These are phyloP conservation scores for Heterocephalus glaber DNA, from an alignment of 2,113 vertebrate genomes.

Conservation along the genomic window DNA sequence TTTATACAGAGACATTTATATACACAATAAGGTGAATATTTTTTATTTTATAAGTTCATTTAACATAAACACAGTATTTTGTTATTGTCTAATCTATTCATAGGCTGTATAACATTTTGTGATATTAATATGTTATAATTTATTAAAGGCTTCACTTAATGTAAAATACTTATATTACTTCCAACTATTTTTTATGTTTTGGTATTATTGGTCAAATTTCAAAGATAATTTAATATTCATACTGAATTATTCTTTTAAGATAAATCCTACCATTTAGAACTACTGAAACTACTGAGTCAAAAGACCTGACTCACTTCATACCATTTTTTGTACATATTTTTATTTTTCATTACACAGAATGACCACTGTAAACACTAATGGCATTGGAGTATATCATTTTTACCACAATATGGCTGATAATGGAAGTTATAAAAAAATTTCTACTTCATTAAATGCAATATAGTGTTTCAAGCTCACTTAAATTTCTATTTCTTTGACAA, in stretches of 20 bases:
- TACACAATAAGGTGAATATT: background rate
- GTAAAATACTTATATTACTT: background rate
- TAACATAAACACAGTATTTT: constrained; percentile 3
- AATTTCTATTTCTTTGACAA: constrained; percentile 65
- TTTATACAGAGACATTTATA: background rate
- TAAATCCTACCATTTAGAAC: background rate
- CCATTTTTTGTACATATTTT: background rate
- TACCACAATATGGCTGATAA: background rate
- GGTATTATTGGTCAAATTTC: background rate
- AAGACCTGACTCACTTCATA: background rate
- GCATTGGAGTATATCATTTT: background rate
- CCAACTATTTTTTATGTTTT: background rate
- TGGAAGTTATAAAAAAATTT: constrained; percentile 21
- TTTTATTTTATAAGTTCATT: background rate
- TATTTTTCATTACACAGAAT: constrained; percentile 10
- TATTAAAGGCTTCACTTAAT: background rate
- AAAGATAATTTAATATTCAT: background rate
- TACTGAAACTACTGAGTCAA: background rate
- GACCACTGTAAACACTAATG: background rate
- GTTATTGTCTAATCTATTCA: background rate
- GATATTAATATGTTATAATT: background rate
- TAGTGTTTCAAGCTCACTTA: constrained; percentile 62
- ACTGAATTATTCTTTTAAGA: constrained; percentile 30
- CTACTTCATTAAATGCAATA: constrained; percentile 26
- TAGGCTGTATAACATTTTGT: background rate